These are phyloP conservation scores for Eunapius fragilis DNA, from an alignment of 37 sponge, comb jelly and placozoan species.

Conservation along the genomic window DNA sequence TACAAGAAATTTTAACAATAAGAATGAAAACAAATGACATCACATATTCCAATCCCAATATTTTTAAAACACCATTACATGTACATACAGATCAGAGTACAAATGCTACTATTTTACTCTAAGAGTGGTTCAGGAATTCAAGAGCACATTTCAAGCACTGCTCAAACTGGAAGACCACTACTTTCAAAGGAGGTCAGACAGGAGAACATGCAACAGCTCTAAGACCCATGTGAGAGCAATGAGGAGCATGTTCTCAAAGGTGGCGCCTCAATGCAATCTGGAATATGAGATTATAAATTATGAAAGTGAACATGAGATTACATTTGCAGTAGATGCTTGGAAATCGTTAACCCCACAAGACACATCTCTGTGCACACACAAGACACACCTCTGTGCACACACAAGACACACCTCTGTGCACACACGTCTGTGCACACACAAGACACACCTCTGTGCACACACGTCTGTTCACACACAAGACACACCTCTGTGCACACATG, in stretches of 20 bases:
- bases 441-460: too few relatives aligned
- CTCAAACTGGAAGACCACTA: neutral
- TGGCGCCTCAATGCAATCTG: neutral
- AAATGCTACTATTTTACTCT: neutral
- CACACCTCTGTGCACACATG: too few relatives aligned
- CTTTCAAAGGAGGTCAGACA: neutral
- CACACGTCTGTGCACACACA: too few relatives aligned
- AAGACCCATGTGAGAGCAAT: neutral
- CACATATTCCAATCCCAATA: too few relatives aligned
- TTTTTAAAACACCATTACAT: neutral
- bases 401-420: too few relatives aligned
- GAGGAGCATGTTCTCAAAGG: neutral
- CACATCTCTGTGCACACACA: too few relatives aligned
- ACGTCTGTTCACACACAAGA: too few relatives aligned
- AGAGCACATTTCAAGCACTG: neutral
- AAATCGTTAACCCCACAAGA: slow-evolving; percentile 5
- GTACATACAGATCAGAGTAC: neutral
- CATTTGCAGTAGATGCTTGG: slow-evolving; percentile 23
- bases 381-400: too few relatives aligned
- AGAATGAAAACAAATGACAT: neutral
- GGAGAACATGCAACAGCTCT: neutral
- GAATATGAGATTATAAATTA: too few relatives aligned
- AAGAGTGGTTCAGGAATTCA: neutral
- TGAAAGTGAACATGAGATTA: slow-evolving; percentile 5
- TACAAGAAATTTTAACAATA: too few relatives aligned